Evolutionary conservation across 2,888 invertebrate genomes (phyloP).

Genomic region (Ischnus inquisitorius): DNA sequence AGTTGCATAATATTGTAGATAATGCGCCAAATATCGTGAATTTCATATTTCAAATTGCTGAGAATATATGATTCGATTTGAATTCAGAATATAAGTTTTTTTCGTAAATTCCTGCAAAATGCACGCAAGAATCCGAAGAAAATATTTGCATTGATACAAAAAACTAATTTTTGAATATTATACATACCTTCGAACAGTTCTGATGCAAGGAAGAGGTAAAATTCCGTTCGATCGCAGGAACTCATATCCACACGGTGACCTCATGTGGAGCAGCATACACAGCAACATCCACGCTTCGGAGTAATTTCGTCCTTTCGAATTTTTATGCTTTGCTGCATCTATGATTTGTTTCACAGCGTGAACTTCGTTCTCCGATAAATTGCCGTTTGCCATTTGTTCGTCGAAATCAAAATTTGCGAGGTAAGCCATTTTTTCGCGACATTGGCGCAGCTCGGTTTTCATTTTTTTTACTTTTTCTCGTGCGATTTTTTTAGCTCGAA

Average conservation of each 20-base stretch:
- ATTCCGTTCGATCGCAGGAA: constrained; percentile 57
- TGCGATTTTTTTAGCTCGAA: not conserved
- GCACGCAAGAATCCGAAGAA: too few species aligned
- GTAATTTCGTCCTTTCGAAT: constrained; percentile 59
- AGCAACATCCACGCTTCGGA: constrained; percentile 67
- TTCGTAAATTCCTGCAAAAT: too few species aligned
- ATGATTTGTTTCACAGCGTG: constrained; percentile 57
- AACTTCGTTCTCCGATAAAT: constrained; percentile 49
- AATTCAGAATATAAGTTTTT: too few species aligned
- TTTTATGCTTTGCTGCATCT: constrained; percentile 54
- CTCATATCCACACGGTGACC: constrained; percentile 59
- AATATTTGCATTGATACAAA: too few species aligned
- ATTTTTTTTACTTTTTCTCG: constrained; percentile 8
- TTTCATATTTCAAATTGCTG: too few species aligned
- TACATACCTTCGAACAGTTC: constrained; percentile 58
- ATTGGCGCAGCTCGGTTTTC: not conserved
- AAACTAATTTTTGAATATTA: constrained; percentile 5
- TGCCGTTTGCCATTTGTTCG: constrained; percentile 20
- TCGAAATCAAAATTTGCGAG: constrained; percentile 12
- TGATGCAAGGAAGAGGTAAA: constrained; percentile 45
- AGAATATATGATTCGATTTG: too few species aligned
- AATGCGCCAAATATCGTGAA: too few species aligned
- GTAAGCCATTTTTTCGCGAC: constrained; percentile 14
- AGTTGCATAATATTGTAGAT: too few species aligned
- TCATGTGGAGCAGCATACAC: constrained; percentile 67